These are phyloP conservation scores for Neoniphon sammara DNA, from an alignment of 2,797 vertebrate genomes.

Conservation along the genomic window DNA sequence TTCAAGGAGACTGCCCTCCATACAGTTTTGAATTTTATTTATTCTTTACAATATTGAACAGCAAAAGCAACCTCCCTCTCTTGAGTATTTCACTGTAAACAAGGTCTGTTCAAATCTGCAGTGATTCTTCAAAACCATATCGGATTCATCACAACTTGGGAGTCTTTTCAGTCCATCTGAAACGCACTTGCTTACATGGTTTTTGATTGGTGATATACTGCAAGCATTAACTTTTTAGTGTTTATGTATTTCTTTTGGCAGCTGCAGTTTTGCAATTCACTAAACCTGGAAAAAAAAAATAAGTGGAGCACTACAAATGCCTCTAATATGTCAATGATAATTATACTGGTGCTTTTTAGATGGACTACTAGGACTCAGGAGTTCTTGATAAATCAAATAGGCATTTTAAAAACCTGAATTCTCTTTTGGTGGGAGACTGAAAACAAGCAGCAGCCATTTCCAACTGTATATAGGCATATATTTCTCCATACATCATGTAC, in stretches of 20 bases:
- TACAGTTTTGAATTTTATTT: conserved; percentile 67
- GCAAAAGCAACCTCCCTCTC: conserved; percentile 71
- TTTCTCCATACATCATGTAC: conserved; percentile 63
- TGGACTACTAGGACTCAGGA: conserved; percentile 41
- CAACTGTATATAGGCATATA: conserved; percentile 52
- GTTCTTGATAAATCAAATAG: conserved; percentile 52
- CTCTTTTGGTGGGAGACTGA: conserved; percentile 51
- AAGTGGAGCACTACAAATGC: neutral
- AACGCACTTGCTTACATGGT: conserved; percentile 13
- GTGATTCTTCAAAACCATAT: conserved; percentile 40
- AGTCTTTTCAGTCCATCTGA: conserved; percentile 57
- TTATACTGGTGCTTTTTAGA: conserved; percentile 52
- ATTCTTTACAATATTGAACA: conserved; percentile 76
- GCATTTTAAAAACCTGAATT: conserved; percentile 45
- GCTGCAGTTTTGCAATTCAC: conserved; percentile 9
- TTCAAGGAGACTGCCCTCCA: conserved; percentile 39
- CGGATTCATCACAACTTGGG: conserved; percentile 25
- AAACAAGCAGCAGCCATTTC: conserved; percentile 61
- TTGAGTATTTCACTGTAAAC: conserved; percentile 73
- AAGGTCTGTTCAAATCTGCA: conserved; percentile 49
- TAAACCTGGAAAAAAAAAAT: conserved; percentile 29
- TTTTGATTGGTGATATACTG: conserved; percentile 22
- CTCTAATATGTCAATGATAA: conserved; percentile 12
- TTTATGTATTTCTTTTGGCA: conserved; percentile 14
- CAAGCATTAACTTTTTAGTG: conserved; percentile 8